These are phyloP conservation scores for Megastigmus dorsalis DNA, from an alignment of 2,888 invertebrate species.

Conservation along the genomic window DNA sequence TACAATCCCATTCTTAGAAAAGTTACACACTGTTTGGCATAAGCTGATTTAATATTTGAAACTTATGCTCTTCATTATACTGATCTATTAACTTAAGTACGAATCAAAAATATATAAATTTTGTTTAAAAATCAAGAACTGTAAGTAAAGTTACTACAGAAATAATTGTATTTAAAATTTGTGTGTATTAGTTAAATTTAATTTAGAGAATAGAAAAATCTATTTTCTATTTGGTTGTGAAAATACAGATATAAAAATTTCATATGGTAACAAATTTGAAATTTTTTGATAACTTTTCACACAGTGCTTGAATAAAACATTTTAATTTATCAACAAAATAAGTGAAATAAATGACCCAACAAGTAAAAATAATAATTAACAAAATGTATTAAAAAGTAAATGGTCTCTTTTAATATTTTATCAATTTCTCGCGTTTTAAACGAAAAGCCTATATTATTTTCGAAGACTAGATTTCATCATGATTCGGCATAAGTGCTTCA, in stretches of 20 bases:
- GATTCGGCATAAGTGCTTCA: constrained; percentile 8
- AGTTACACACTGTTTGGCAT: constrained; percentile 4
- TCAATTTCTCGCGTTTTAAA: constrained; percentile 11
- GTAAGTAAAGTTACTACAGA: constrained; percentile 13
- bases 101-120: constrained; percentile 2
- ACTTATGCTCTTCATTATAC: constrained; percentile 2
- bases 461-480: constrained; percentile 52
- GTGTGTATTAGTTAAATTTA: no score
- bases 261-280: neutral
- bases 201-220: no score
- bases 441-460: constrained; percentile 23
- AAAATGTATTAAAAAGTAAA: constrained; percentile 13
- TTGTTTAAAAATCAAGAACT: neutral
- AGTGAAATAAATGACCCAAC: neutral
- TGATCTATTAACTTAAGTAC: neutral
- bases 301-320: neutral
- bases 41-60: constrained; percentile 12
- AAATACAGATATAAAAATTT: neutral
- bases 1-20: neutral
- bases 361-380: constrained; percentile 22
- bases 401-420: constrained; percentile 1
- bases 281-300: neutral
- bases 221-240: neutral
- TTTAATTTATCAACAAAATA: constrained; percentile 15
- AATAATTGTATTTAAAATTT: neutral